Base-by-base conservation (phyloP, 2,888 invertebrate species). In the Callimorpha dominula region DNA sequence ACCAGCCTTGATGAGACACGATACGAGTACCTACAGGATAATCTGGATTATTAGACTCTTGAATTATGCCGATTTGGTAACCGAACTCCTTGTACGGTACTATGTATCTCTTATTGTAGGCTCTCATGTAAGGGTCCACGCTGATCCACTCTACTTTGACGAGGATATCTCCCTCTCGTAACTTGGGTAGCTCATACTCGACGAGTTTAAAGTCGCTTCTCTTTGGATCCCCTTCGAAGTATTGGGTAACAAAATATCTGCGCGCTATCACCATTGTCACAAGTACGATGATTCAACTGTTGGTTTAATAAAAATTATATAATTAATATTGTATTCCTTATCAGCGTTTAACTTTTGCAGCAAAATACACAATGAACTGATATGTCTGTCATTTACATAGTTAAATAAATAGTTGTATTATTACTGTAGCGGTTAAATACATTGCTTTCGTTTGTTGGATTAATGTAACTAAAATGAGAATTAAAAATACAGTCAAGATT, bases 1-100 rank as follows among this genome's bases (percentile, higher is more conserved):
- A 79, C 77, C 75, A 75, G 17, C 73, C 68, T 50, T 69, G 71
- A 81, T 96, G 91, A 11, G 96, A 96, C 0, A 97, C 91, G 7
- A 97, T 93, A 81, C 95, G 90, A 72, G 94, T 94, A 0, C 97
- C 97, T 7, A 96, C 96, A 4, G 97, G 96, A 86, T 91, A 97
- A 0, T 96, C 89, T 0, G 93, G 78, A 87, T 97, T 94, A 81
- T 96, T 97, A n/a, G 97, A 97, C 77, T 97, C 96, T 60, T 96
- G 87, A 14, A 97, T 96, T 83, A 85, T 65, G 20, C 90, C 92
- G 1, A 92, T 86, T 79, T 90, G 88, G 67, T 75, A 86, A 7
- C 89, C 84, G 72, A 89, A 88, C 73, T 90, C 90, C 70, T 91
- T 91, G 72, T 89, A 92, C 4, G 92, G 92, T 3, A 88, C 73